These are phyloP conservation scores for Petrocephalus sullivani DNA, from an alignment of 2,797 vertebrate species.

Conservation along the genomic window DNA sequence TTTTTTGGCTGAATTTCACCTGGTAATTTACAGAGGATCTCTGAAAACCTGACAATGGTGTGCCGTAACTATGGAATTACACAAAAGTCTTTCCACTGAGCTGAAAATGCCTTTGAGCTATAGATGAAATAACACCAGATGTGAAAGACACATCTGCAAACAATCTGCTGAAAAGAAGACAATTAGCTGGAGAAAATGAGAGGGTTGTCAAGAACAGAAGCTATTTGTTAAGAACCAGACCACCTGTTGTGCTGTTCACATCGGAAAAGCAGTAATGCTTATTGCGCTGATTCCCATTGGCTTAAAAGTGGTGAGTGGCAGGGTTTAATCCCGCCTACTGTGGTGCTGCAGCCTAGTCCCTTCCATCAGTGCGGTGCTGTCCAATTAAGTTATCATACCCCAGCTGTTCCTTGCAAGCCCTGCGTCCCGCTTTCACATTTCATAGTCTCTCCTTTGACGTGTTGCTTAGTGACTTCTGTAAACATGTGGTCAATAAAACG, in stretches of 20 bases:
- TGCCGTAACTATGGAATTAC: not conserved
- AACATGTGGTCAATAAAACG: slow-evolving; percentile 4
- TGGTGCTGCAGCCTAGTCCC: not conserved
- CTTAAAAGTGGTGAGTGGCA: not conserved
- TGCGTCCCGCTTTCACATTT: not conserved
- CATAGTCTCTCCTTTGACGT: not conserved
- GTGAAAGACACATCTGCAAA: not conserved
- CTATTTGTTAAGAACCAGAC: not conserved
- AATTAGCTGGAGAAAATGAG: not conserved
- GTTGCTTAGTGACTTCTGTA: slow-evolving; percentile 7
- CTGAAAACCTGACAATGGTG: not conserved
- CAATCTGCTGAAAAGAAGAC: not conserved
- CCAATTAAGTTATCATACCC: not conserved
- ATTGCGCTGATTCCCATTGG: not conserved
- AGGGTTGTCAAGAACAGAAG: not conserved
- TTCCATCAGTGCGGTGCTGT: not conserved
- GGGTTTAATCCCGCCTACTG: not conserved
- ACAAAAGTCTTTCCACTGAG: not conserved
- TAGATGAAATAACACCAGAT: not conserved
- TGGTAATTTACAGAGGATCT: not conserved
- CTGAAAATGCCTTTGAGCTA: not conserved
- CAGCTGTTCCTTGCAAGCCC: not conserved
- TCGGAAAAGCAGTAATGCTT: not conserved
- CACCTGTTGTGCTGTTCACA: not conserved
- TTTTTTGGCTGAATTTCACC: not conserved